Conservation (phyloP, 2,113 vertebrate species). For the Oreotrochilus melanogaster region DNA sequence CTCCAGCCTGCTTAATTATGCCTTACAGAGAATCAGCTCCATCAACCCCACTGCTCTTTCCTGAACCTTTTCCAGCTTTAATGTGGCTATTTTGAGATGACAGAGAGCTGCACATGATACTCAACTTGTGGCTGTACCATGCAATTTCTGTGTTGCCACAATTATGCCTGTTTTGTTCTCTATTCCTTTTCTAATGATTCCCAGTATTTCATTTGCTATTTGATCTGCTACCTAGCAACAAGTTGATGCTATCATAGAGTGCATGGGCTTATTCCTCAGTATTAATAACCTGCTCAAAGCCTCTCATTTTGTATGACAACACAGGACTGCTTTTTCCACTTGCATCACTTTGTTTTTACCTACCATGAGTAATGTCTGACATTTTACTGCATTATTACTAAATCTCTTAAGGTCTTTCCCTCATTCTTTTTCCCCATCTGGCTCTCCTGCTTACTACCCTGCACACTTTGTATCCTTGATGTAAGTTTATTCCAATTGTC, state of each 20-base stretch:
- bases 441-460: not conserved
- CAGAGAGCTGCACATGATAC: not conserved
- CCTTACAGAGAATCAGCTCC: not conserved
- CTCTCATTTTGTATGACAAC: not conserved
- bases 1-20: not conserved
- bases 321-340: not conserved
- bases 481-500: not conserved
- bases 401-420: not conserved
- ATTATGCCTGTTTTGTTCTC: conserved; percentile 12
- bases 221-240: conserved; percentile 58
- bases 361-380: not conserved
- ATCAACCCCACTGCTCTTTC: not conserved
- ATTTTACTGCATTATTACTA: not conserved
- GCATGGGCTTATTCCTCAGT: not conserved
- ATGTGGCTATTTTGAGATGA: not conserved
- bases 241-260: not conserved
- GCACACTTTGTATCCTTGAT: not conserved
- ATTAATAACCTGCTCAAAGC: not conserved
- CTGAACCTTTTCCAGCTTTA: not conserved
- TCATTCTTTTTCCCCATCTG: not conserved
- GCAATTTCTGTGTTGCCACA: not conserved
- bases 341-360: not conserved
- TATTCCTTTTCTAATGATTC: not conserved
- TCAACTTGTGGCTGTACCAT: not conserved
- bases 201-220: conserved; percentile 7